Evolutionary conservation across 2,797 vertebrate species (phyloP).

Genomic region (Hippopotamyrus pictus): DNA sequence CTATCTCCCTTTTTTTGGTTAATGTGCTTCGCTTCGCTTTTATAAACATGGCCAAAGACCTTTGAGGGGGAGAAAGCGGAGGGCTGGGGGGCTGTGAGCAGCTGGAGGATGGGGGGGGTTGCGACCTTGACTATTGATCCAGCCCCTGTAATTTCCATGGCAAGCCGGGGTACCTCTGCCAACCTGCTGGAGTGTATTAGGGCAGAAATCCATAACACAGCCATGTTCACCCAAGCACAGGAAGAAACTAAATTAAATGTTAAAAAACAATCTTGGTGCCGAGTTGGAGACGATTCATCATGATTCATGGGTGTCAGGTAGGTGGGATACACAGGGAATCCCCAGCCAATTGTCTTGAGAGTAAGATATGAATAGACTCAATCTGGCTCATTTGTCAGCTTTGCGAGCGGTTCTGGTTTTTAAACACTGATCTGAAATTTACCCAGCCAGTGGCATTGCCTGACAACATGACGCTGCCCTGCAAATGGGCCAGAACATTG

Average conservation of each 20-base stretch:
- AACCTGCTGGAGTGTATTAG: conserved; percentile 96
- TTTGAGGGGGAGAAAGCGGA: conserved; percentile 55
- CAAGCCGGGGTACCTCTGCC: conserved; percentile 76
- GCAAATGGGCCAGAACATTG: conserved; percentile 28
- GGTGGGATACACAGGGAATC: conserved; percentile 70
- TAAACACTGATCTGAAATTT: conserved; percentile 67
- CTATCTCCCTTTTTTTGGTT: background rate
- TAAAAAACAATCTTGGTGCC: conserved; percentile 97
- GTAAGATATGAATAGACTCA: conserved; percentile 60
- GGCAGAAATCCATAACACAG: conserved; percentile 96
- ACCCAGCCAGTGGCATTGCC: conserved; percentile 61
- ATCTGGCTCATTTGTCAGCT: conserved; percentile 68
- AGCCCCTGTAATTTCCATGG: conserved; percentile 94
- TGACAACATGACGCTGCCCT: conserved; percentile 59
- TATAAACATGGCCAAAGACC: conserved; percentile 40
- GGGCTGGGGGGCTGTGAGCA: conserved; percentile 42
- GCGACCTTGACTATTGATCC: conserved; percentile 95
- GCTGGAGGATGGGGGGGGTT: conserved; percentile 60
- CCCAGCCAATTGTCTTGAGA: conserved; percentile 67
- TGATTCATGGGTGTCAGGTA: conserved; percentile 79
- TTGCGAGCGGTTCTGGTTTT: conserved; percentile 55
- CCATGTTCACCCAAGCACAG: conserved; percentile 99
- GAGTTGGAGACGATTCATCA: conserved; percentile 97
- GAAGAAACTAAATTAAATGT: conserved; percentile 99
- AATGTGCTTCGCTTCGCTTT: conserved; percentile 13